Percentiles rank a stretch among this genome's conserved stretches.
phyloP scores from a whole-genome alignment of 2,888 invertebrate species.

The Megaustenia siamemsis region DNA sequence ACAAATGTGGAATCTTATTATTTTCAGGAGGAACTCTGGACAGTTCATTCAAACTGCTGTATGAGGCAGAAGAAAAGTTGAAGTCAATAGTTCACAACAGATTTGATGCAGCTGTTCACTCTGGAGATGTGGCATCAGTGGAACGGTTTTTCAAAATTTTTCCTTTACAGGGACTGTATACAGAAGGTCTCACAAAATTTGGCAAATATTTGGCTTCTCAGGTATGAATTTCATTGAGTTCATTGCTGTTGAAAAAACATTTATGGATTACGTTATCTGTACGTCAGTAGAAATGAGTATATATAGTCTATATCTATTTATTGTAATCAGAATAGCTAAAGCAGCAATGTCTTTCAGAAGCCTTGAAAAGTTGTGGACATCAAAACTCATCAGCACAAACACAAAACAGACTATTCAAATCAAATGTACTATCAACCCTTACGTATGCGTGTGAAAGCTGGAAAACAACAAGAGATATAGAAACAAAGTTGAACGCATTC shows the following conservation, averaged over 20 bases:
- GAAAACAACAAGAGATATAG: too few species aligned
- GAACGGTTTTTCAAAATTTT: conserved; percentile 98
- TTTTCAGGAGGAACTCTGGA: conserved; percentile 85
- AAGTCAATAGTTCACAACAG: conserved; percentile 86
- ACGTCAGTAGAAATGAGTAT: too few species aligned
- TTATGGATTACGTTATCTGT: background rate
- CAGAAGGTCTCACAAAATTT: conserved; percentile 92
- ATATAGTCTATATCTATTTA: too few species aligned
- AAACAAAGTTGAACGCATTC: too few species aligned
- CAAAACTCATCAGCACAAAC: too few species aligned
- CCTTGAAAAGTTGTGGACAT: too few species aligned
- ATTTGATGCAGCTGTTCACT: conserved; percentile 91
- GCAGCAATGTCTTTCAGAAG: too few species aligned
- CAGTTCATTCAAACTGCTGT: conserved; percentile 86
- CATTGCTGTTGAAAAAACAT: background rate
- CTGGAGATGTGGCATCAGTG: conserved; percentile 92
- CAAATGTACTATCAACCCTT: too few species aligned
- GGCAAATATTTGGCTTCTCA: conserved; percentile 91
- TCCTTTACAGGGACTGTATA: conserved; percentile 93
- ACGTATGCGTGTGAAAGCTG: too few species aligned
- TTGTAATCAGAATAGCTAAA: too few species aligned
- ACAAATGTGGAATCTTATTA: background rate
- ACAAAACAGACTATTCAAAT: too few species aligned
- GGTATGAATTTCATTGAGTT: conserved; percentile 77
- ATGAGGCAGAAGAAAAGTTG: conserved; percentile 88